Evolutionary conservation across 2,797 vertebrate genomes (phyloP), one percentile per base, ranked within the genome.

Genomic region (Chelidonichthys spinosus): DNA sequence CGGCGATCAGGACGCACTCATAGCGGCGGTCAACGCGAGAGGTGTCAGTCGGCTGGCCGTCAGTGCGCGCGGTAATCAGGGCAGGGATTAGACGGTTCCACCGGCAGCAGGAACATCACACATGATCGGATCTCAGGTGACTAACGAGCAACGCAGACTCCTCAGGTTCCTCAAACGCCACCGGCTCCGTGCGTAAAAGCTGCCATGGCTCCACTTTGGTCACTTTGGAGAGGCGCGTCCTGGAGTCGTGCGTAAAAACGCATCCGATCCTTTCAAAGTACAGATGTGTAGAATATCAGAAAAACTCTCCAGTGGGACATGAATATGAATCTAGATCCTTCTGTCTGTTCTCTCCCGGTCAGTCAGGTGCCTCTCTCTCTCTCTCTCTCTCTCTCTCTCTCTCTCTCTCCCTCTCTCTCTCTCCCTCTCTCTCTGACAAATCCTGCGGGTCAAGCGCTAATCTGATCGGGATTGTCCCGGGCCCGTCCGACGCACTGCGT

Each of bases 371-470:
- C 2, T 1, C 25, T 25, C 25, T 25, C 25, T 25, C 25, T 25
- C 25, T 25, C 25, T 25, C 25, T 25, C 25, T 25, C 25, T 25
- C 25, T 25, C 25, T 25, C 25, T 25, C 25, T 25, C 25, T 25
- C 25, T 25, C 25, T 25, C 25, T 25, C 25, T 25, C 25, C 2
- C 25, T 25, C 25, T 25, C 25, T 25, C 25, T 25, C 25, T 25
- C 25, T 25, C 25, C 2, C 25, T 25, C 25, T 25, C 76, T 61
- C 63, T 63, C 59, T 46, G 63, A 84, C 73, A 90, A 92, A 91
- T 93, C 91, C 91, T 62, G 60, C 73, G 58, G 72, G 76, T 88
- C 85, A 85, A 42, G 78, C 81, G 66, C 80, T 93, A 92, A 93
- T 93, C 92, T 83, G 81, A 43, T 32, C 25, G 25, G 85, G 85